A percentile compares a stretch with the other conserved stretches of the same genome.
Conservation (phyloP, 1,140 invertebrate species). For the Drosophila santomea region DNA sequence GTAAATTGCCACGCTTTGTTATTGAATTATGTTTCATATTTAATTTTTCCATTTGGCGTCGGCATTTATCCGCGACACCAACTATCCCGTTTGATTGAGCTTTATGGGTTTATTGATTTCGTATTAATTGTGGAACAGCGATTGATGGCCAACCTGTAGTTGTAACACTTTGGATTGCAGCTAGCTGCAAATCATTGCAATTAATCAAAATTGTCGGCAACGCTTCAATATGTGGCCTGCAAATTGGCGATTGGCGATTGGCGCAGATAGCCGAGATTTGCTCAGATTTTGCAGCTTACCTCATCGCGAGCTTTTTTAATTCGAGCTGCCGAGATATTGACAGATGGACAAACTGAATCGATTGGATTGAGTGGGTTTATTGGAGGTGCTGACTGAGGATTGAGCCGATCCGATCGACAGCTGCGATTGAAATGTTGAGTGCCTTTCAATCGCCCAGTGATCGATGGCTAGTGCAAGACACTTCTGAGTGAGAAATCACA, state of each 20-base stretch:
- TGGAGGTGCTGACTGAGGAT: constrained; percentile 32
- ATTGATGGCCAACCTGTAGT: constrained; percentile 34
- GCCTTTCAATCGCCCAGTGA: constrained; percentile 10
- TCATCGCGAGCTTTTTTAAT: constrained; percentile 55
- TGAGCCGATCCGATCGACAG: constrained; percentile 13
- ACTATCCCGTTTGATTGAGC: constrained; percentile 13
- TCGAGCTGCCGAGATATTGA: constrained; percentile 42
- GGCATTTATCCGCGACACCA: background rate
- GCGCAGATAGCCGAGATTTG: constrained; percentile 27
- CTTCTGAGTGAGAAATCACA: background rate
- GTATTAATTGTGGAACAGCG: constrained; percentile 40
- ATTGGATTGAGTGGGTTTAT: constrained; percentile 48
- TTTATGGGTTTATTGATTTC: constrained; percentile 55
- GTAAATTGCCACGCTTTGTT: constrained; percentile 58
- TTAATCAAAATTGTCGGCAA: constrained; percentile 50
- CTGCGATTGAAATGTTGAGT: constrained; percentile 43
- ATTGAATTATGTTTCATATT: constrained; percentile 62
- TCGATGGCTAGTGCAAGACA: constrained; percentile 4
- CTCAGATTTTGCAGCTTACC: constrained; percentile 43
- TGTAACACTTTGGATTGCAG: constrained; percentile 38
- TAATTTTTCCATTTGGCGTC: constrained; percentile 17
- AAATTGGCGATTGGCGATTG: constrained; percentile 27
- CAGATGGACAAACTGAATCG: constrained; percentile 55
- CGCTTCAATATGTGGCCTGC: constrained; percentile 16
- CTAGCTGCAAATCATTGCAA: constrained; percentile 43